Evolutionary conservation across 2,113 vertebrate genomes (phyloP), one percentile per base, ranked within the genome.

Genomic region (Chaetodon trifascialis): DNA sequence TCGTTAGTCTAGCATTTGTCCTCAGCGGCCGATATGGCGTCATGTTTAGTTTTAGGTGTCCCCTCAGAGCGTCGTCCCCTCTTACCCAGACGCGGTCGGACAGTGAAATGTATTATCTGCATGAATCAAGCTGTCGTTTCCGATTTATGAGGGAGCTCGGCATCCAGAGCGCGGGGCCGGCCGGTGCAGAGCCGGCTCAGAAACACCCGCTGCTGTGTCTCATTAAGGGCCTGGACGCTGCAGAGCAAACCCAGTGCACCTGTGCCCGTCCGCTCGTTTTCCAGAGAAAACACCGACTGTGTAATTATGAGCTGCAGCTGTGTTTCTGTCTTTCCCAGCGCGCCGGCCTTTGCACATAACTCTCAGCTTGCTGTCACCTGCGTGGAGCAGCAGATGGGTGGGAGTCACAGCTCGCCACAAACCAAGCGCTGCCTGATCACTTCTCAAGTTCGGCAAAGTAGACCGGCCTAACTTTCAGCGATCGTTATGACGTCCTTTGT

Each of bases 121-220:
- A 86, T 92, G 89, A 88, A 92, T 93, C 89, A 91, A 68, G 84
- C 71, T 93, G 91, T 91, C 90, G 84, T 91, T 82, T 91, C 82
- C 81, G 82, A 90, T 93, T 88, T 88, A 81, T 90, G 85, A 73
- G 86, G 21, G 4, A 54, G 83, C 70, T 91, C 75, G 76, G 62
- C 74, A 91, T 89, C 88, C 85, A 60, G 79, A 77, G 83, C 73
- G 56, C 79, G 76, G 71, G 87, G 30, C 68, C 6, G 58, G 56
- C n/a, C 30, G 17, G 19, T 1, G 73, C 19, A 58, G 51, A 65
- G 79, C 17, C 16, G 3, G 52, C 7, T 66, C 23, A 55, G 36
- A 40, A 55, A 64, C 4, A 7, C 42, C 14, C 42, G 19, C 51
- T 8, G 4, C 68, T 12, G 69, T 25, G 58, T 75, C 40, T 72